Base-by-base conservation (phyloP, 2,113 vertebrate genomes). In the Melanocharis versteri region DNA sequence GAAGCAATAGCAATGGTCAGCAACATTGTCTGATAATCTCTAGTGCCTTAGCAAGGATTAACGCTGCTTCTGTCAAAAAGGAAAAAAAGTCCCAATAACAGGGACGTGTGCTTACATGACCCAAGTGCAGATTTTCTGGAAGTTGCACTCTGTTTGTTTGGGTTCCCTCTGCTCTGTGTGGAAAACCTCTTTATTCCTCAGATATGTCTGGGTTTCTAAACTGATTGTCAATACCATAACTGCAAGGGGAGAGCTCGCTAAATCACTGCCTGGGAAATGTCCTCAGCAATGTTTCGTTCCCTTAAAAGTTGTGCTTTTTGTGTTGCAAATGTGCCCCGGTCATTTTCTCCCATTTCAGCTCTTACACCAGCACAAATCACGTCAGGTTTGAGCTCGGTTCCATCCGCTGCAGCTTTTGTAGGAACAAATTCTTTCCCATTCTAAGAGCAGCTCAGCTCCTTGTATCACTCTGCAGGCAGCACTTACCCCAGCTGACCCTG, bases 21-120 rank as follows among this genome's bases (percentile, higher is more conserved):
- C 87, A 93, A 16, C 70, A 40, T 5, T 76, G 18, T 69, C 84
- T 85, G 57, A 44, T 90, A 90, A 94, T 94, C 90, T 80, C 9
- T 9, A 58, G 66, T 80, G 50, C 87, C 39, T 69, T 53, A 66
- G 82, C 14, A 47, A 23, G 39, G 87, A 95, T 96, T 96, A 89
- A 28, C 19, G 45, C 56, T 72, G 65, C 61, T 80, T 20, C 18
- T 56, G 60, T 5, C 45, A 61, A 33, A 83, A n/a, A 26, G 13
- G 1, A 5, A 33, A 37, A 11, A 19, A 13, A 11, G 5, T 24
- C 42, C 24, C 11, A 72, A 18, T 24, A 44, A 26, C 35, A 81
- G 39, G 50, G 78, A 22, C 66, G 8, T 89, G 87, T 76, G 78
- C 61, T 93, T 45, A n/a, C 26, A 23, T 51, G 89, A 90, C 50